These are phyloP conservation scores for Drosophila gaucha DNA, from an alignment of 2,888 invertebrate species.

Conservation along the genomic window DNA sequence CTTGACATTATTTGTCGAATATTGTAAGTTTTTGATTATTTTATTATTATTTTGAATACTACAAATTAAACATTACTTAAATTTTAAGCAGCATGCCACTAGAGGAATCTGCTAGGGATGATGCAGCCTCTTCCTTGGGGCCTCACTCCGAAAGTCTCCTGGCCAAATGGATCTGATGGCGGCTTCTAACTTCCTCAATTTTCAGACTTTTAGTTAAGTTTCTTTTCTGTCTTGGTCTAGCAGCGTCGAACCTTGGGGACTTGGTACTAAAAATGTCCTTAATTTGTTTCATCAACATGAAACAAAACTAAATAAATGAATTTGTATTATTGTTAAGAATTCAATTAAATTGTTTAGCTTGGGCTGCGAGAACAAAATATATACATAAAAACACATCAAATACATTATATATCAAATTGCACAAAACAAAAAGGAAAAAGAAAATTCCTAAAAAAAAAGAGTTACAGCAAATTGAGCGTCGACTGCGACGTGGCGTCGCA, in stretches of 20 bases:
- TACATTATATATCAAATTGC: constrained; percentile 69
- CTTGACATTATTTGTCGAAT: no score
- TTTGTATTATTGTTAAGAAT: constrained; percentile 70
- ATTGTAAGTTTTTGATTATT: no score
- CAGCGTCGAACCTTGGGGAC: no score
- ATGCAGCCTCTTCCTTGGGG: neutral
- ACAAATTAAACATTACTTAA: no score
- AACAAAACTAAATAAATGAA: constrained; percentile 47
- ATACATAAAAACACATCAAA: constrained; percentile 55
- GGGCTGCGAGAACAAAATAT: constrained; percentile 25
- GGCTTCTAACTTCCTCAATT: no score
- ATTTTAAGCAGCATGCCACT: neutral
- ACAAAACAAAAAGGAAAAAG: constrained; percentile 27
- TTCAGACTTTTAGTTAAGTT: no score
- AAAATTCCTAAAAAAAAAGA: constrained; percentile 47
- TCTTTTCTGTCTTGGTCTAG: no score
- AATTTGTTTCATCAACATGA: neutral
- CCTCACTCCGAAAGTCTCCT: neutral
- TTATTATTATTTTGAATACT: no score
- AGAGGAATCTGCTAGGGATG: neutral
- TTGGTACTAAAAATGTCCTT: no score
- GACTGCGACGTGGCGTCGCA: constrained; percentile 56
- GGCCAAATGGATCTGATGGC: neutral
- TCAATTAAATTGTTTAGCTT: constrained; percentile 79
- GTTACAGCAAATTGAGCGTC: constrained; percentile 59